Evolutionary conservation across 1,140 invertebrate species (phyloP), one percentile per base, ranked within the genome.

Genomic region (Cydia pomonella): DNA sequence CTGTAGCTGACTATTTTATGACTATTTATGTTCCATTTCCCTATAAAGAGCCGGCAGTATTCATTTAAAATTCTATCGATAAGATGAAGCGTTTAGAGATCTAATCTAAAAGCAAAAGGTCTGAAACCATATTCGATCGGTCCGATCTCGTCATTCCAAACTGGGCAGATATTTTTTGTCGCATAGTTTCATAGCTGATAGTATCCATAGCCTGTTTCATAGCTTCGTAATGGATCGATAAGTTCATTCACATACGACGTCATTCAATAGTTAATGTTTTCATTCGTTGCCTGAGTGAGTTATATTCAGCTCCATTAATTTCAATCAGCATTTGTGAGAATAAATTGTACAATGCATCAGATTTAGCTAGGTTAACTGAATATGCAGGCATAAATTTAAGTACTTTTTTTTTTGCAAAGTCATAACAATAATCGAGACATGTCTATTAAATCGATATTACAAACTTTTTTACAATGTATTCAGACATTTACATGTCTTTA

Each of bases 251-350:
- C 25, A 16, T 29, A 33, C 41, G 47, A 27, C 18, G 27, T 29
- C 25, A 29, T 66, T 66, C 63, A 66, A 66, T 63, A 29, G 63
- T 66, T 63, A 63, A 66, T 66, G 63, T 66, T 66, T 66, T 66
- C 23, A 29, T 27, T 29, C 23, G 25, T 6, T 6, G 63, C 63
- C 16, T 16, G 25, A 13, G 10, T 29, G 5, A 33, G 23, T 66
- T 66, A 16, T 66, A 27, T 66, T 66, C 16, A 16, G 23, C 25
- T 18, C 13, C 9, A 29, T 66, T 27, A 10, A 16, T 66, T 18
- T 5, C 47, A n/a, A 50, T 50, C 47, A 18, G 16, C 47, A 18
- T 50, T 50, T 50, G n/a, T 50, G 6, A 50, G 5, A n/a, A 50
- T 50, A 50, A 50, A 50, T 50, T n/a, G 12, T n/a, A 50, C n/a